phyloP scores from a whole-genome alignment of 2,797 vertebrate species.

The Pterois miles region DNA sequence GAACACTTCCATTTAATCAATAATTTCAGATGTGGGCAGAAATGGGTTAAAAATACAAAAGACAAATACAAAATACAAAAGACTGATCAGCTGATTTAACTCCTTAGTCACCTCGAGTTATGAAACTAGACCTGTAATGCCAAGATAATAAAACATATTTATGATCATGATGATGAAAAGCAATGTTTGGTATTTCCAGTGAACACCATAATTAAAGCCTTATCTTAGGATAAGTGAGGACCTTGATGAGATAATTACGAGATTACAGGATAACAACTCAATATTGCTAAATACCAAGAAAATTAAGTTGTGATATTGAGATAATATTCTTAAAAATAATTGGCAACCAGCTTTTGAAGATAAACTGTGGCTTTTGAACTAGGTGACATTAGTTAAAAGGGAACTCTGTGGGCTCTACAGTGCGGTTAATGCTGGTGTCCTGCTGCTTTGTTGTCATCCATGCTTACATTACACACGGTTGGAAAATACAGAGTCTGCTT shows the following conservation, averaged over 20 bases:
- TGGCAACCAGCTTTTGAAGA: background rate
- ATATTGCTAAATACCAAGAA: conserved; percentile 18
- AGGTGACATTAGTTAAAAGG: background rate
- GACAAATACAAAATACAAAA: background rate
- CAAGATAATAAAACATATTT: background rate
- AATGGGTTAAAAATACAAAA: background rate
- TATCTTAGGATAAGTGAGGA: conserved; percentile 38
- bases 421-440: background rate
- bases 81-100: background rate
- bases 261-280: conserved; percentile 46
- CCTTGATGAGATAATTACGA: conserved; percentile 43
- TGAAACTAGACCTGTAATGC: background rate
- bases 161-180: conserved; percentile 1
- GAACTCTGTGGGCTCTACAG: background rate
- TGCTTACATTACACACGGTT: background rate
- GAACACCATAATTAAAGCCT: conserved; percentile 40
- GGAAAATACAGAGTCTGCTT: background rate
- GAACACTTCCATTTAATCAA: too few species aligned
- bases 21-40: accelerated
- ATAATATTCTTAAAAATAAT: conserved; percentile 20
- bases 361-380: background rate
- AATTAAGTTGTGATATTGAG: conserved; percentile 1
- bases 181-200: conserved; percentile 22
- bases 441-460: background rate
- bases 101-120: background rate